Conservation (phyloP, 2,888 invertebrate genomes). For the Stenoptilia bipunctidactyla region DNA sequence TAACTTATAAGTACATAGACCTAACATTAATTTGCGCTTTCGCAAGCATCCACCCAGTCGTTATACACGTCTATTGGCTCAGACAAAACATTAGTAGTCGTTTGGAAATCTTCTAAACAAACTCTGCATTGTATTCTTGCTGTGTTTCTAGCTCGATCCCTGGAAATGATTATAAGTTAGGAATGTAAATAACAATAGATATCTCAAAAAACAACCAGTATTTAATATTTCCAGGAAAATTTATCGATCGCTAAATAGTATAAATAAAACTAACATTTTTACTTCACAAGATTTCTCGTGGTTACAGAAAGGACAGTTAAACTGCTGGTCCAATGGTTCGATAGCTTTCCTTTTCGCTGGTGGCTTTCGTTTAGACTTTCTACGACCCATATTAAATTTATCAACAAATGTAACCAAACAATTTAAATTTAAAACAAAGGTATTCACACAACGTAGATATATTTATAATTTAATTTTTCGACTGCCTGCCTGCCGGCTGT, state of each 20-base stretch:
- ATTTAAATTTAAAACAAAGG: no score
- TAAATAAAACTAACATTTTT: conserved; percentile 85
- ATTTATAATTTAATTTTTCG: no score
- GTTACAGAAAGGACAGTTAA: conserved; percentile 99
- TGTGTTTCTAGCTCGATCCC: conserved; percentile 95
- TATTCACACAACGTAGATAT: no score
- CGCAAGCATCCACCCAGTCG: conserved; percentile 99
- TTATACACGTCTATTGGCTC: conserved; percentile 99
- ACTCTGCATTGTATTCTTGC: conserved; percentile 96
- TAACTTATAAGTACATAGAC: conserved; percentile 10
- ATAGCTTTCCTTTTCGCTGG: conserved; percentile 94
- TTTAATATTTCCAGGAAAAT: no score
- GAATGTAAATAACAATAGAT: neutral
- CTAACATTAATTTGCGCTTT: conserved; percentile 79
- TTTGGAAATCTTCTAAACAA: conserved; percentile 97
- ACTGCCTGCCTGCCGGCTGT: no score
- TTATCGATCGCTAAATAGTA: conserved; percentile 88
- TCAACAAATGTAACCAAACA: neutral
- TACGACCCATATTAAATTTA: conserved; percentile 84
- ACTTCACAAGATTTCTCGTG: conserved; percentile 99
- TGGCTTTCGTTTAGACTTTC: conserved; percentile 98
- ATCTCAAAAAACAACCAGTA: no score
- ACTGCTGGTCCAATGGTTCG: conserved; percentile 93
- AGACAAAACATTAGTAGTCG: conserved; percentile 94
- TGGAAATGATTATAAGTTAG: no score